Evolutionary conservation across 2,797 vertebrate species (phyloP).

Genomic region (Oophaga sylvatica): DNA sequence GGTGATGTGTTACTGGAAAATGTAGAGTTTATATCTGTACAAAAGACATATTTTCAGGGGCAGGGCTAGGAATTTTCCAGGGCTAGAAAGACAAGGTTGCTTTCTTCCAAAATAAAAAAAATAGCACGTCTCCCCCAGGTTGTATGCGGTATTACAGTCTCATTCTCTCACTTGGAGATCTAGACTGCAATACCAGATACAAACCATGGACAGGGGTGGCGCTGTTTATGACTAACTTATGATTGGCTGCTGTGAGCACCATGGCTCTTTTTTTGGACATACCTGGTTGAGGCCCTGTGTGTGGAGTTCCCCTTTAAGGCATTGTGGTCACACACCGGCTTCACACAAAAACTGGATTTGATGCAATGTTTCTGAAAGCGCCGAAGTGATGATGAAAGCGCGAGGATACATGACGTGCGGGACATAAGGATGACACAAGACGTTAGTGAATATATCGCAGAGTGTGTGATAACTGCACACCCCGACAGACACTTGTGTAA

Average conservation of each 20-base stretch:
- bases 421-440: not conserved
- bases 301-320: not conserved
- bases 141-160: no score
- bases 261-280: not conserved
- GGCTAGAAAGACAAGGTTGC: no score
- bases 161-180: no score
- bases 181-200: no score
- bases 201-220: no score
- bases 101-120: no score
- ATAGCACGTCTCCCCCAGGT: no score
- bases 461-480: not conserved
- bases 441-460: not conserved
- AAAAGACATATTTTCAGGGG: not conserved
- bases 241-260: not conserved
- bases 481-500: slow-evolving; percentile 10
- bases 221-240: not conserved
- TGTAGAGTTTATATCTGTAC: not conserved
- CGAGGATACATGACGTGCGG: not conserved
- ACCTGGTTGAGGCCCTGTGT: not conserved
- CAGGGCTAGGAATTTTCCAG: not conserved
- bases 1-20: not conserved
- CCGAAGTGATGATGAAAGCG: not conserved
- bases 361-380: not conserved
- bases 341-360: not conserved
- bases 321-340: not conserved